Percentiles rank a stretch among this genome's conserved stretches.
These are phyloP conservation scores for Ranitomeya variabilis DNA, from an alignment of 2,113 vertebrate species.

Conservation along the genomic window DNA sequence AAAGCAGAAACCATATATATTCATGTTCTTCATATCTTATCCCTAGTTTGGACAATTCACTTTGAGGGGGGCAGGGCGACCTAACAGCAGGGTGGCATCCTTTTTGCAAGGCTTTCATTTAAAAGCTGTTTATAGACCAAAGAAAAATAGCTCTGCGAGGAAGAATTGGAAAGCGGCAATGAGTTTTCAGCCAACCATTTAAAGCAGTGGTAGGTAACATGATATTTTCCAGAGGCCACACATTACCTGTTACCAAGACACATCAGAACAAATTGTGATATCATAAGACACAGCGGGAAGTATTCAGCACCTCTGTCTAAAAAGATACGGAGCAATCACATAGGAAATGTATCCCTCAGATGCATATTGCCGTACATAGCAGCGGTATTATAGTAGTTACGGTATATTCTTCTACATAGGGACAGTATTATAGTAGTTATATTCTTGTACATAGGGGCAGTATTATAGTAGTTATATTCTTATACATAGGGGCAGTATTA, in stretches of 20 bases:
- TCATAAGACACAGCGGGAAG: not conserved
- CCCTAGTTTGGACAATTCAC: not conserved
- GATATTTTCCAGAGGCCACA: constrained; percentile 2
- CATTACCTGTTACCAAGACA: constrained; percentile 10
- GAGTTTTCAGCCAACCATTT: not conserved
- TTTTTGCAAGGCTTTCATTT: constrained; percentile 12
- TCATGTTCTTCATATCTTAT: not conserved
- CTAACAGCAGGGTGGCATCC: not conserved
- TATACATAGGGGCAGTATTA: no score
- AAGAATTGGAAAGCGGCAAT: not conserved
- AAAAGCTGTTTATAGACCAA: constrained; percentile 26
- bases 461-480: no score
- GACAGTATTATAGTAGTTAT: not conserved
- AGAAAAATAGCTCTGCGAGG: not conserved
- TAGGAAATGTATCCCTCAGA: not conserved
- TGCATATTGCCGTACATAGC: not conserved
- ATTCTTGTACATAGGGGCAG: not conserved
- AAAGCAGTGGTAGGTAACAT: constrained; percentile 4
- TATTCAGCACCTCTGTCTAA: not conserved
- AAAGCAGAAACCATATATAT: not conserved
- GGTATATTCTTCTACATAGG: not conserved
- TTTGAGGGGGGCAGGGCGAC: not conserved
- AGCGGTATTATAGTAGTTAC: not conserved
- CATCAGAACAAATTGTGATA: not conserved
- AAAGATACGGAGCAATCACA: not conserved